Evolutionary conservation across 2,888 invertebrate species (phyloP), one percentile per base, ranked within the genome.

Genomic region (Xestia xanthographa): DNA sequence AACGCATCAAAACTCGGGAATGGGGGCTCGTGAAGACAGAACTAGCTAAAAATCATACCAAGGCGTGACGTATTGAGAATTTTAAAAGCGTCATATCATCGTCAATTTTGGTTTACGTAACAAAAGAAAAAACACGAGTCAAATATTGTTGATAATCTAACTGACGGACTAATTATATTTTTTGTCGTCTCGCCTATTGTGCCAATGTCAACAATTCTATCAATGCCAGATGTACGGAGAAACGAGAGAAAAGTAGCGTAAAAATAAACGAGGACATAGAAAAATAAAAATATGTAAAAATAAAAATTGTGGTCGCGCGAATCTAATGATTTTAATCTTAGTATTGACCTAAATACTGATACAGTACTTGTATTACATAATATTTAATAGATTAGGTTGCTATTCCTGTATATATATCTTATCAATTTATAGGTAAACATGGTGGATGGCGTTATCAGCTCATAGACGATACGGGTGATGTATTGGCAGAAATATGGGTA

Each of bases 311-410:
- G 12, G 60, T 11, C 12, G 22, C 22, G 9, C 22, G 29, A 60
- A 34, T 34, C 60, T 34, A 62, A 6, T 5, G 62, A 41, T 60
- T 6, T n/a, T 0, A 63, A 41, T 63, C 41, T 45, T 38, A 6
- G 26, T 79, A 66, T 63, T 70, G 83, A 77, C 72, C 86, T 71
- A 70, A 67, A 82, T 80, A 67, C 17, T 66, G 45, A 72, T 76
- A 72, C 2, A 22, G 43, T 48, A 22, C 43, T 68, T 48, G 34
- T 69, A 62, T 72, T 72, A 72, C 66, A 75, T 75, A 81, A 84
- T 45, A 48, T 70, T 34, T 41, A 43, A 72, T 43, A 75, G 82
- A 80, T 72, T 80, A 75, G 20, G n/a, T 5, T 34, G 43, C 26
- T 80, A 56, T 71, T 75, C 65, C 53, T 56, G 22, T 73, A 43